phyloP scores from a whole-genome alignment of 2,797 vertebrate species.

The Epinephelus awoara region DNA sequence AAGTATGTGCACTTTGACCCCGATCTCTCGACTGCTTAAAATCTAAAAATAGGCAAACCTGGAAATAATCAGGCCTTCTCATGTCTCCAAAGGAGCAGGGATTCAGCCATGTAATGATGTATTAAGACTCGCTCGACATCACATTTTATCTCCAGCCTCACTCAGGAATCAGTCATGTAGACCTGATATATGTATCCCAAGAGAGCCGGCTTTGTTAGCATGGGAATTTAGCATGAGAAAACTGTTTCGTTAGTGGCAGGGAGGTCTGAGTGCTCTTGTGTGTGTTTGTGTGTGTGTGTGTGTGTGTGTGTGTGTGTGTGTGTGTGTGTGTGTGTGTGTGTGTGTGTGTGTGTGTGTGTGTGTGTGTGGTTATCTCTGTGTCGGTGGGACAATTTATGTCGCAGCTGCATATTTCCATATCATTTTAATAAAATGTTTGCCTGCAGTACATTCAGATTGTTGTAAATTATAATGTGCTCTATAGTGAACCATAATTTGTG shows the following conservation, averaged over 20 bases:
- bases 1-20: slow-evolving; percentile 91
- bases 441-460: not conserved
- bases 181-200: slow-evolving; percentile 52
- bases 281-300: slow-evolving; percentile 10
- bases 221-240: slow-evolving; percentile 70
- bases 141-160: slow-evolving; percentile 41
- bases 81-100: slow-evolving; percentile 50
- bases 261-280: not conserved
- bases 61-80: slow-evolving; percentile 78
- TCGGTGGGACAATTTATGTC: slow-evolving; percentile 8
- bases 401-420: slow-evolving; percentile 36
- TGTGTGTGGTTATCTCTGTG: not conserved
- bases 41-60: slow-evolving; percentile 89
- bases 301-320: slow-evolving; percentile 1
- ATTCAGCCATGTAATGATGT: slow-evolving; percentile 44
- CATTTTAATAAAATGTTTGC: slow-evolving; percentile 38
- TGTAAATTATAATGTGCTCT: slow-evolving; percentile 9
- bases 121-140: slow-evolving; percentile 12
- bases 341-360: slow-evolving; percentile 1
- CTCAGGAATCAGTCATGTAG: slow-evolving; percentile 37
- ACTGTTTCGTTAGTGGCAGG: slow-evolving; percentile 20
- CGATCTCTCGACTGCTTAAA: slow-evolving; percentile 80
- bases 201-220: slow-evolving; percentile 46
- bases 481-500: slow-evolving; percentile 6
- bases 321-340: slow-evolving; percentile 5